phyloP scores from a whole-genome alignment of 2,797 vertebrate species.

The Antennarius maculatus region DNA sequence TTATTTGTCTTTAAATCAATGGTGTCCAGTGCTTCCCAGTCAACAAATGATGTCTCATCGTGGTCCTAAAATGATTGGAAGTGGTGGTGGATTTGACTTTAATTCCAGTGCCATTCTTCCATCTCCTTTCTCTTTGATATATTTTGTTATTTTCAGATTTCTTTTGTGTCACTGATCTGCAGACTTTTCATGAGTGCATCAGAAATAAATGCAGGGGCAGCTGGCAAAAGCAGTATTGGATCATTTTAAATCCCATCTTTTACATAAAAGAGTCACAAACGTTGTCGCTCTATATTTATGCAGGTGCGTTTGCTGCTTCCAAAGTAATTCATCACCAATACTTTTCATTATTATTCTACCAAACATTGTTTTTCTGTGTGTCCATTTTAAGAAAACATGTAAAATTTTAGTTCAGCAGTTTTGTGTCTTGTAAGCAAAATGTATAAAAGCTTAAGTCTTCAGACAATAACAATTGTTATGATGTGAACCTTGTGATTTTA shows the following conservation, averaged over 20 bases:
- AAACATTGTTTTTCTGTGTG: neutral
- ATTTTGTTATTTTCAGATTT: neutral
- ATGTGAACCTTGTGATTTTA: constrained; percentile 18
- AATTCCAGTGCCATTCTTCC: neutral
- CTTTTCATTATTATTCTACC: neutral
- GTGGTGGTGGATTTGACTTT: constrained; percentile 4
- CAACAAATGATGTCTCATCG: constrained; percentile 7
- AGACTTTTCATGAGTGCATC: constrained; percentile 6
- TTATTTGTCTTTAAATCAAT: constrained; percentile 22
- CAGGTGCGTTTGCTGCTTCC: neutral
- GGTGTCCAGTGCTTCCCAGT: constrained; percentile 10
- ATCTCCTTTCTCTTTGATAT: constrained; percentile 10
- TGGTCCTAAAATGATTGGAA: constrained; percentile 10
- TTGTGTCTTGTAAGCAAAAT: constrained; percentile 22
- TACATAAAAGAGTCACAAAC: constrained; percentile 11
- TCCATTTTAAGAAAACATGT: neutral
- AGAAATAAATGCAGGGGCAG: constrained; percentile 16
- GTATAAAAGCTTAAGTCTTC: constrained; percentile 10
- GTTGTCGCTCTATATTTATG: neutral
- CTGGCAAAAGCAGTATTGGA: constrained; percentile 8
- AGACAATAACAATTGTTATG: constrained; percentile 20
- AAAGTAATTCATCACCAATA: neutral
- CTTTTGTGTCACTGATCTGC: constrained; percentile 12
- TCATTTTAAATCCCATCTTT: neutral
- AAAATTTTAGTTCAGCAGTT: constrained; percentile 1